Evolutionary conservation across 2,113 vertebrate species (phyloP).

Genomic region (Prunella himalayana): DNA sequence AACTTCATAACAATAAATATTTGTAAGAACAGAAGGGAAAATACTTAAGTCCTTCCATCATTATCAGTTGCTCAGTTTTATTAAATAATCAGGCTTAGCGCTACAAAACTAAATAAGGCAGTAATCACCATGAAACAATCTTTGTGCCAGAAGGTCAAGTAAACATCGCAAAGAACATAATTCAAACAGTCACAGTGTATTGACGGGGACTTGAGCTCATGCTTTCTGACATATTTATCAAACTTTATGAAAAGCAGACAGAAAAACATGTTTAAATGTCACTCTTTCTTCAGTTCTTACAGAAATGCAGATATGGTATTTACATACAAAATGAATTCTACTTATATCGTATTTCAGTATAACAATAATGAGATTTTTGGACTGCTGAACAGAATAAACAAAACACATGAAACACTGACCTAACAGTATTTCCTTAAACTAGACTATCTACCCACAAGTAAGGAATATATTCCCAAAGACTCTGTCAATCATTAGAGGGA

Average conservation of each 20-base stretch:
- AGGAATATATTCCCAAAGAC: background rate
- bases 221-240: background rate
- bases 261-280: background rate
- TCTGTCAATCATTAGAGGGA: background rate
- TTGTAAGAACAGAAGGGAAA: background rate
- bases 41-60: background rate
- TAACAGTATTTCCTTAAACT: background rate
- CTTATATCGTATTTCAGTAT: background rate
- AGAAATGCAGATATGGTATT: background rate
- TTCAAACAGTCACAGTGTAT: background rate
- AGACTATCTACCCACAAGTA: background rate
- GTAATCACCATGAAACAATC: background rate
- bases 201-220: background rate
- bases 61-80: background rate
- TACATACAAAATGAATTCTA: background rate
- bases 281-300: background rate
- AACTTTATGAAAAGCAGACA: background rate
- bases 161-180: background rate
- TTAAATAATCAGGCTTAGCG: background rate
- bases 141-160: background rate
- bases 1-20: background rate
- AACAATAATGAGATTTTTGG: background rate
- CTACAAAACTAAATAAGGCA: conserved; percentile 40
- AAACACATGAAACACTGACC: background rate
- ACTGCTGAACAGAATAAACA: background rate